Base-by-base conservation (phyloP, 2,113 vertebrate genomes). In the Cranoglanis bouderius region DNA sequence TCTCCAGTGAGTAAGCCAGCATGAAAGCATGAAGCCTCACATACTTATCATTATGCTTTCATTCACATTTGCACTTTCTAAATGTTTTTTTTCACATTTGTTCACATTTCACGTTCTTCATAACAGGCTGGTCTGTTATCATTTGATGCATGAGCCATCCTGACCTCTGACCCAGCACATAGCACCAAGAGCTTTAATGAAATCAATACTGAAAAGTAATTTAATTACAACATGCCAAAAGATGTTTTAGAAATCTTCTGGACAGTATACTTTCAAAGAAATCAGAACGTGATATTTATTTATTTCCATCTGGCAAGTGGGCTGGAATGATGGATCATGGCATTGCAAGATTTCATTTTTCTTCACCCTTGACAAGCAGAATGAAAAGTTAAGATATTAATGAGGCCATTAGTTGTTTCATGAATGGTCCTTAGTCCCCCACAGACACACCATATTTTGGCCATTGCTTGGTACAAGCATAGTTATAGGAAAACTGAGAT, bases 201-300 rank as follows among this genome's bases (percentile, higher is more conserved):
- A 91, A 90, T 82, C 85, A 85, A 84, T 86, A 84, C 74, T 87
- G 86, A 82, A 85, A 89, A 84, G 49, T 12, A 89, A 90, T 90
- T 82, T 85, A 87, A 89, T 70, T 85, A 59, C 57, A 35, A 83
- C 86, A 40, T 84, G 85, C 82, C 43, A 65, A 87, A 51, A 63
- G 18, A 65, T 86, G n/a, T 83, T 55, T 74, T 81, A 46, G 16
- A 59, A 12, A 63, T 4, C 32, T 70, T 85, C 32, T 29, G 12
- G 40, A 86, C 21, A 53, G 53, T n/a, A 4, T 14, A 51, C 51
- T 67, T 6, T 40, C 6, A 81, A 81, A 65, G 43, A 85, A 81
- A 74, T 67, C 19, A n/a, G 46, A 59, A 85, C 57, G 29, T 55
- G 24, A 70, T 55, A 49, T 82, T 38, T 82, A 40, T 70, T 70